A percentile compares a stretch with the other conserved stretches of the same genome.
These are phyloP conservation scores for Trogon surrucura DNA, from an alignment of 2,113 vertebrate species.

Conservation along the genomic window DNA sequence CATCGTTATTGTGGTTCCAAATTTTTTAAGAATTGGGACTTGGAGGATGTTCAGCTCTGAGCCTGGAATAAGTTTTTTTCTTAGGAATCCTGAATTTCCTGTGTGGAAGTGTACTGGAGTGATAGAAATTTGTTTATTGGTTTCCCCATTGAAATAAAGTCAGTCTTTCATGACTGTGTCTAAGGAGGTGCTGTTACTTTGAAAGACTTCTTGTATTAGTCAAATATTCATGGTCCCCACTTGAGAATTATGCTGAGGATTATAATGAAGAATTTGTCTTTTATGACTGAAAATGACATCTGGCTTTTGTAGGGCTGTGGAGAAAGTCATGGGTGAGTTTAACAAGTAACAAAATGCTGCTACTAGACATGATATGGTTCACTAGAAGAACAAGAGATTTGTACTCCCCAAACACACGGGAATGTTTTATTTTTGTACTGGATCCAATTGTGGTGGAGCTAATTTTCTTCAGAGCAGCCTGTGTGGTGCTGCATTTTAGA, in stretches of 20 bases:
- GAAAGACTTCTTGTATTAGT: background rate
- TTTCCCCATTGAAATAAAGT: background rate
- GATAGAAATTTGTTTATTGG: background rate
- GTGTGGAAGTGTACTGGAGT: background rate
- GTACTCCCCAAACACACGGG: background rate
- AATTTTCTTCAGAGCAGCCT: background rate
- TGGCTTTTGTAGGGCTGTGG: background rate
- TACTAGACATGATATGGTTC: background rate
- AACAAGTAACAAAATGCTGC: background rate
- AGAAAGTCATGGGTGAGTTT: rapidly evolving
- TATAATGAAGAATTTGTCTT: background rate
- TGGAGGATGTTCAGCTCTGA: background rate
- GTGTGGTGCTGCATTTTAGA: background rate
- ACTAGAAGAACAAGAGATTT: background rate
- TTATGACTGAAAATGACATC: background rate
- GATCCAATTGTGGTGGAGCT: background rate
- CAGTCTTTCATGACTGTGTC: background rate
- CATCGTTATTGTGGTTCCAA: background rate
- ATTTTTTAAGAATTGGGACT: background rate
- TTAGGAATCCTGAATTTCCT: background rate
- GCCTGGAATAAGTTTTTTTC: background rate
- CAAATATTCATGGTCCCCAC: background rate
- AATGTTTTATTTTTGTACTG: background rate
- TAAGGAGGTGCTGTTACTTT: background rate
- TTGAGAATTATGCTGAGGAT: background rate